Percentiles rank a stretch among this genome's conserved stretches.
These are phyloP conservation scores for Apis cerana DNA, from an alignment of 1,140 invertebrate genomes.

Conservation along the genomic window DNA sequence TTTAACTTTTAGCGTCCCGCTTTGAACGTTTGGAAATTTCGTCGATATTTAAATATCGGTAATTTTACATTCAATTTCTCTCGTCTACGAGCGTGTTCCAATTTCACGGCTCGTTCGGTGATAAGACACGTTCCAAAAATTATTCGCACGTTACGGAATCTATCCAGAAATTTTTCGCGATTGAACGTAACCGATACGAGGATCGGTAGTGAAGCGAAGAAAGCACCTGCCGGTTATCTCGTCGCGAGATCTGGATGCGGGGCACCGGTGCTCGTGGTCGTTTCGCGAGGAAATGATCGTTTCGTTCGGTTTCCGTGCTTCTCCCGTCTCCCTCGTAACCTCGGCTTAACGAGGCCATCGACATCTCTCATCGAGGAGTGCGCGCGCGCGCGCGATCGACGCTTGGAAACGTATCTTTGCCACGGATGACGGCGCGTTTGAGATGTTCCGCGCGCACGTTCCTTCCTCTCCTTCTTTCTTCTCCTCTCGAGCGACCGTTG, in stretches of 20 bases:
- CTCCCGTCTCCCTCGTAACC: slow-evolving; percentile 28
- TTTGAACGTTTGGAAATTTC: no score
- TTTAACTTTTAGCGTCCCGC: no score
- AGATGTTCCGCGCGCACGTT: slow-evolving; percentile 33
- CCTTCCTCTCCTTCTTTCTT: slow-evolving; percentile 24
- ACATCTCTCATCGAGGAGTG: slow-evolving; percentile 22
- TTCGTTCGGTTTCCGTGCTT: slow-evolving; percentile 3
- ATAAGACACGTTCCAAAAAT: no score
- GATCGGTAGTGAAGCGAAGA: neutral
- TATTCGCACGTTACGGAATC: no score
- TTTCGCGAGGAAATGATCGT: slow-evolving; percentile 3
- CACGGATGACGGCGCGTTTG: slow-evolving; percentile 42
- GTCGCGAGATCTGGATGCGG: neutral
- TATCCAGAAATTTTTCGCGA: no score
- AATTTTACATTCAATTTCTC: no score
- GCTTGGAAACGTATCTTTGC: slow-evolving; percentile 46
- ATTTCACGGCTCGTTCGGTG: no score
- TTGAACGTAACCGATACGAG: neutral
- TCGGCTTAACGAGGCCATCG: slow-evolving; percentile 49
- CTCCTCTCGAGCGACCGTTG: slow-evolving; percentile 26
- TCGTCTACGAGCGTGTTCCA: no score
- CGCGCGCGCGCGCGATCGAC: slow-evolving; percentile 24
- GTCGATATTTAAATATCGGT: no score
- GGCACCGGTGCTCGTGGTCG: neutral
- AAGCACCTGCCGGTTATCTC: slow-evolving; percentile 9